A percentile compares a stretch with the other conserved stretches of the same genome.
These are phyloP conservation scores for Ia io DNA, from an alignment of 2,113 vertebrate genomes.

Conservation along the genomic window DNA sequence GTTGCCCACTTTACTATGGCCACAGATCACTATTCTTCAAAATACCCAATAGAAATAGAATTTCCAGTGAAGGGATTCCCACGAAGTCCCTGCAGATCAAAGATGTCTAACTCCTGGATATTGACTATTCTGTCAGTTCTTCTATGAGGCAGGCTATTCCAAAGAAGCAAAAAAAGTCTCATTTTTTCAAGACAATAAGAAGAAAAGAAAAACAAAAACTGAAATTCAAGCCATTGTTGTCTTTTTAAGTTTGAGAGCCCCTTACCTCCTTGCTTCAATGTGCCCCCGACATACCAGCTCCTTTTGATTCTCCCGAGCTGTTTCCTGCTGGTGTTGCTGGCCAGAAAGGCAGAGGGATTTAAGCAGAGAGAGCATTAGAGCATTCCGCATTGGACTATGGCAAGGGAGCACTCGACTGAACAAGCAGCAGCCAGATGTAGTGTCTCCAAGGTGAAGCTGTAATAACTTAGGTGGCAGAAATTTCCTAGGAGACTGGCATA, in stretches of 20 bases:
- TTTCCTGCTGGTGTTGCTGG: constrained; percentile 4
- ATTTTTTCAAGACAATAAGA: constrained; percentile 44
- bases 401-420: constrained; percentile 58
- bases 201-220: not conserved
- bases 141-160: not conserved
- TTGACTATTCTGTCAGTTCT: not conserved
- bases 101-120: constrained; percentile 12
- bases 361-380: not conserved
- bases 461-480: constrained; percentile 67
- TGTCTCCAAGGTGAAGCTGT: constrained; percentile 68
- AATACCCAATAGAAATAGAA: constrained; percentile 16
- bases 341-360: not conserved
- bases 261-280: not conserved
- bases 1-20: not conserved
- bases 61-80: constrained; percentile 20
- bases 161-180: not conserved
- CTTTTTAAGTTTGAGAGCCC: not conserved
- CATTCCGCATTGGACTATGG: constrained; percentile 32
- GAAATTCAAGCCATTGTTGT: not conserved
- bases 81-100: not conserved
- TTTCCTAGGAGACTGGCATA: constrained; percentile 72
- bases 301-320: constrained; percentile 28
- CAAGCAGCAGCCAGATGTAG: constrained; percentile 50
- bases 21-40: not conserved
- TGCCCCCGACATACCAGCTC: not conserved